Percentiles rank a stretch among this genome's conserved stretches.
Evolutionary conservation across 2,888 invertebrate genomes (phyloP).

Genomic region (Hesperia comma): DNA sequence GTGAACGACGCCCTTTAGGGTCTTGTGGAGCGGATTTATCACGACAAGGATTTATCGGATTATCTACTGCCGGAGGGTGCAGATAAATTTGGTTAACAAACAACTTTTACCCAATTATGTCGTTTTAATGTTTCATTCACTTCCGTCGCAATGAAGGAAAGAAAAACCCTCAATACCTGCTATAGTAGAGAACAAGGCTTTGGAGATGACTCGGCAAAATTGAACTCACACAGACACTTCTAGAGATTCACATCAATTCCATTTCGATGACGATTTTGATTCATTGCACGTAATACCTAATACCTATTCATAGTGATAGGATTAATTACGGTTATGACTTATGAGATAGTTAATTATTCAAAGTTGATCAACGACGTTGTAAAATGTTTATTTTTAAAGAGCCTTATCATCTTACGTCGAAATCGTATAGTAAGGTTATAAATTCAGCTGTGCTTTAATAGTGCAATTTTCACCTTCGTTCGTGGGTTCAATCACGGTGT

Average conservation of each 20-base stretch:
- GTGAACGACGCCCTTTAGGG: slow-evolving; percentile 12
- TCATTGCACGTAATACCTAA: background rate
- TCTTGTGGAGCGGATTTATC: slow-evolving; percentile 19
- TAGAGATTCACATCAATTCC: slow-evolving; percentile 16
- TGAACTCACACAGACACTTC: background rate
- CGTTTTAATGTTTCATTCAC: slow-evolving; percentile 15
- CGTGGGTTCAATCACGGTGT: slow-evolving; percentile 9
- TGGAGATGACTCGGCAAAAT: background rate
- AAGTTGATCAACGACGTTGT: background rate
- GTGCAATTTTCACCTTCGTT: slow-evolving; percentile 11
- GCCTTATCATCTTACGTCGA: background rate
- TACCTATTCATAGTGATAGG: background rate
- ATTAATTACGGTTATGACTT: background rate
- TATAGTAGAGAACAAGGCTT: background rate
- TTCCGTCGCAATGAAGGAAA: slow-evolving; percentile 1
- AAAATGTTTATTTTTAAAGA: background rate
- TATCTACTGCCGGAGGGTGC: slow-evolving; percentile 1
- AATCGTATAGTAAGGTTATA: background rate
- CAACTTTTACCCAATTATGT: slow-evolving; percentile 12
- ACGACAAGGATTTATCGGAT: slow-evolving; percentile 27
- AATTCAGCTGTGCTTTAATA: slow-evolving; percentile 9
- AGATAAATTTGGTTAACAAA: slow-evolving; percentile 19
- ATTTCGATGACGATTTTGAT: slow-evolving; percentile 9
- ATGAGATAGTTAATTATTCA: background rate
- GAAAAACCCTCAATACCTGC: background rate